Evolutionary conservation across 2,888 invertebrate genomes (phyloP), one percentile per base, ranked within the genome.

Genomic region (Papilio demoleus): DNA sequence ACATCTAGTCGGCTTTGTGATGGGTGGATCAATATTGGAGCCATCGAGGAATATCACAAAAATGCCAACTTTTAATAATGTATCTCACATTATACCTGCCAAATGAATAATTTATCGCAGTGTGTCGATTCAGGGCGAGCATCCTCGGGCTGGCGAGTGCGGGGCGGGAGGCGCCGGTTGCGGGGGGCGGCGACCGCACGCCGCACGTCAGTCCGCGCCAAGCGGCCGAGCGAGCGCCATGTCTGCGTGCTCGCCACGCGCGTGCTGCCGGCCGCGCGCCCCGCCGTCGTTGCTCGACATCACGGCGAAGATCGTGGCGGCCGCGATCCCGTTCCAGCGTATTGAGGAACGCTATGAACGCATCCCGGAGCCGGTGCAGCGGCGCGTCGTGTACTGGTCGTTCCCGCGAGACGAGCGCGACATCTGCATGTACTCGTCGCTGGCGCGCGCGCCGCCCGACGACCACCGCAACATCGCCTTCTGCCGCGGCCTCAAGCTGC

Each of bases 381-480:
- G 96, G 77, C 94, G 97, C 83, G 96, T 97, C 87, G 96, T 97
- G 83, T 97, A 95, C 93, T 97, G 97, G 96, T 97, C 97, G 75
- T 97, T 97, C 92, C 97, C 97, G 76, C 93, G 97, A 81, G 96
- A 97, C 85, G 97, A 97, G 89, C 94, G 96, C 83, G 97, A 97
- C 92, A 97, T 97, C 87, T 96, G 96, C 91, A 97, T 97, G 96
- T 97, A 97, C 93, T 97, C 96, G 78, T 96, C 96, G 77, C 94
- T 96, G 90, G 92, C 92, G 82, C 88, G 93, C 72, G 93, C 93
- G 85, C 92, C 93, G 73, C 92, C 93, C 77, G 94, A 94, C 83
- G 96, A 97, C 92, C 95, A 95, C 87, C 95, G 96, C 89, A 96
- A 95, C 93, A 93, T 97, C 83, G 96, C 97, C 82, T 97, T 97